Conservation (phyloP, 2,888 invertebrate genomes). For the Agonopterix arenella region DNA sequence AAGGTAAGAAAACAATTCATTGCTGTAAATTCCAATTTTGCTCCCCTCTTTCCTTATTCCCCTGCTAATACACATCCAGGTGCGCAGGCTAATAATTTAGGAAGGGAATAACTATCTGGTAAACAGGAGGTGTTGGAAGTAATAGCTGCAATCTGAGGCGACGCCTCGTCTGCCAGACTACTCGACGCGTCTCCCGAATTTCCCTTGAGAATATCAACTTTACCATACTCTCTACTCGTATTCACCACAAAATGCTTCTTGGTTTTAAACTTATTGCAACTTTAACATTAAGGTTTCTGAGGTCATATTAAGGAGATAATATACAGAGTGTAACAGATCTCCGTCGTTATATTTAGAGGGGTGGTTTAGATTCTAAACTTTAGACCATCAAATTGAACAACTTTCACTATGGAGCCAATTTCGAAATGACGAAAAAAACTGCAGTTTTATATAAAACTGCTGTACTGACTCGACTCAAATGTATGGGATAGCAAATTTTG, state of each 20-base stretch:
- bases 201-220: constrained; percentile 53
- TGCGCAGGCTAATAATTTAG: constrained; percentile 59
- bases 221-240: constrained; percentile 27
- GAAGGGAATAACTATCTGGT: constrained; percentile 60
- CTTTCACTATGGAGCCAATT: too few relatives aligned
- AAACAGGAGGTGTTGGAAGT: constrained; percentile 58
- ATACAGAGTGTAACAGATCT: too few relatives aligned
- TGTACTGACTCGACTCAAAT: too few relatives aligned
- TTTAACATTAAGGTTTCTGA: not conserved
- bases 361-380: too few relatives aligned
- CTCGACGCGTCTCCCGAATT: constrained; percentile 53
- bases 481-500: too few relatives aligned
- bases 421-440: too few relatives aligned
- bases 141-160: constrained; percentile 67
- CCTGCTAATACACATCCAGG: constrained; percentile 30
- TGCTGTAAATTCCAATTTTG: constrained; percentile 46
- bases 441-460: too few relatives aligned
- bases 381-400: too few relatives aligned
- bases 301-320: not conserved
- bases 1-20: constrained; percentile 14
- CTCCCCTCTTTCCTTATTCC: constrained; percentile 43
- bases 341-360: too few relatives aligned
- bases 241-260: too few relatives aligned
- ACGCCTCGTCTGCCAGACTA: constrained; percentile 35
- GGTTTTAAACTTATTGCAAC: too few relatives aligned